Evolutionary conservation across 2,113 vertebrate genomes (phyloP), one percentile per base, ranked within the genome.

Genomic region (Cariama cristata): DNA sequence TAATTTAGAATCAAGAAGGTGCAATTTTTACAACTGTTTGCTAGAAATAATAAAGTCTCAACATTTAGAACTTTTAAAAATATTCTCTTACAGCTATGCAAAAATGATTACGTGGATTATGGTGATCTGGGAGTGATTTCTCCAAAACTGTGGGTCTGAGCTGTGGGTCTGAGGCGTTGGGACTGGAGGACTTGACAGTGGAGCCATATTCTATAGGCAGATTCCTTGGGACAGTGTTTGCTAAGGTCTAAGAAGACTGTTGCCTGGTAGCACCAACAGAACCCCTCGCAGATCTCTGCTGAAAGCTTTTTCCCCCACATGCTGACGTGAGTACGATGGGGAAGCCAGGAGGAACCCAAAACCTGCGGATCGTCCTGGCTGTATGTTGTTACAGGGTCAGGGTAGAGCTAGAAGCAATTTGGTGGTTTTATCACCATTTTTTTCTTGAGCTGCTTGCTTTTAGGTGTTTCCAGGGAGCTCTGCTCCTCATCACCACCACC

Each of bases 21-120:
- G 2, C 27, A 93, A 90, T 91, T 95, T 97, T 97, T 94, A 66
- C 27, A 44, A 38, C 40, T 11, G 26, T 63, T 93, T 91, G 47
- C 56, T 87, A 75, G 64, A 96, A 95, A 66, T 80, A 8, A 60
- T 33, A 18, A 35, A 74, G 14, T 59, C 60, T 71, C 9, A 35
- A 30, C 14, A 19, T 59, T 84, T 44, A 82, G 69, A 75, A 49
- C 16, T 45, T 94, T 72, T 10, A 26, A 8, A 8, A 86, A 59
- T 49, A n/a, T n/a, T 90, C 58, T 68, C 30, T 90, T 47, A 28
- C 28, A 73, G 64, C 52, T 60, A 64, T 33, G 26, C 32, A 79
- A 72, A 86, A 93, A n/a, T 3, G 5, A 79, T 87, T 71, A 67
- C 12, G 80, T 75, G 47, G 22, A 35, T 47, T 84, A 19, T 20